phyloP scores from a whole-genome alignment of 2,888 invertebrate genomes.

The Acanthoscelides obtectus region DNA sequence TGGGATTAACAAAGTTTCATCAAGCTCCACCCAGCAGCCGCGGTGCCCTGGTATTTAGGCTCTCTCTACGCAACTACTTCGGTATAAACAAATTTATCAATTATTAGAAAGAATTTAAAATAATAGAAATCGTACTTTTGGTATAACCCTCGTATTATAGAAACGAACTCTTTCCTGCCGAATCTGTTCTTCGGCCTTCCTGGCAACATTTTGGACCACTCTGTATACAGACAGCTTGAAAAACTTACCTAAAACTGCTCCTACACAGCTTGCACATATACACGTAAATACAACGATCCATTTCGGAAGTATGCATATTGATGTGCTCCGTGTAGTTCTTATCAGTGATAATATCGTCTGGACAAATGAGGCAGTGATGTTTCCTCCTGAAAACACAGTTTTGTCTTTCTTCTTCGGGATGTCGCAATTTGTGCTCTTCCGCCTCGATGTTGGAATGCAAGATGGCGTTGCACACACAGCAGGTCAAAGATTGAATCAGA shows the following conservation, averaged over 20 bases:
- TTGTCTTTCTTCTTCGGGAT: constrained; percentile 6
- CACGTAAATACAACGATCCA: constrained; percentile 37
- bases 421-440: constrained; percentile 8
- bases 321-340: constrained; percentile 33
- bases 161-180: too few species aligned
- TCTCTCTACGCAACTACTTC: too few species aligned
- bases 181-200: too few species aligned
- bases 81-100: too few species aligned
- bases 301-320: constrained; percentile 33
- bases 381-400: constrained; percentile 15
- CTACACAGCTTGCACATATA: constrained; percentile 41
- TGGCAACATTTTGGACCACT: too few species aligned
- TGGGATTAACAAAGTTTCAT: too few species aligned
- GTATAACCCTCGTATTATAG: too few species aligned
- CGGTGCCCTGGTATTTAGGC: too few species aligned
- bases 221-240: too few species aligned
- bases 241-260: constrained; percentile 35
- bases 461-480: constrained; percentile 43
- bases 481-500: constrained; percentile 43
- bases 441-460: constrained; percentile 42
- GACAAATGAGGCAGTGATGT: constrained; percentile 34
- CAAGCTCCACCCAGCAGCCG: too few species aligned
- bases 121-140: too few species aligned
- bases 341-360: constrained; percentile 18
- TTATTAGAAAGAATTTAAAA: too few species aligned